phyloP scores from a whole-genome alignment of 2,113 vertebrate genomes.

The Melanotaenia duboulayi region DNA sequence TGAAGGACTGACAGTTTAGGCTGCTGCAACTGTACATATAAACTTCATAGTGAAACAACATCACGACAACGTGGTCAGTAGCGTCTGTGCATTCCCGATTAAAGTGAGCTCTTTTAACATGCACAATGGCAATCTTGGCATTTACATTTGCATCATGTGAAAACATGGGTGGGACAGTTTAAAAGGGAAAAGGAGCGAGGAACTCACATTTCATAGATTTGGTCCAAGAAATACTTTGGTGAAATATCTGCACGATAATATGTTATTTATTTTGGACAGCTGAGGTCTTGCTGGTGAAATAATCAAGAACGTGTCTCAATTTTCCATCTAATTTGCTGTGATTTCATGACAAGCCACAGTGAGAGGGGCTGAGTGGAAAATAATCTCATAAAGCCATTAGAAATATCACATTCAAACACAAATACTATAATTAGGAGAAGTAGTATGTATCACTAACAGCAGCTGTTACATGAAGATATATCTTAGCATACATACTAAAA shows the following conservation, averaged over 20 bases:
- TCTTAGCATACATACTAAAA: constrained; percentile 35
- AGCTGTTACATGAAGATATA: constrained; percentile 38
- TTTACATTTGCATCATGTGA: constrained; percentile 44
- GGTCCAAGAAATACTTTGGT: constrained; percentile 62
- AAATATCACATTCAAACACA: constrained; percentile 67
- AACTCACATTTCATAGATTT: constrained; percentile 58
- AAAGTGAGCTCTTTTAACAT: constrained; percentile 33
- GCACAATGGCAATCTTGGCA: constrained; percentile 27
- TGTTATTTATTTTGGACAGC: constrained; percentile 67
- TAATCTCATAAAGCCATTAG: constrained; percentile 63
- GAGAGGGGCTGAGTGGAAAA: constrained; percentile 39
- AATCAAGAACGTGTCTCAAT: constrained; percentile 71
- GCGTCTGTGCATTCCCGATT: constrained; percentile 18
- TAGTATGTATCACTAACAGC: constrained; percentile 61
- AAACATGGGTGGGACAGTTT: constrained; percentile 49
- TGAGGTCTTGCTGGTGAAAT: constrained; percentile 61
- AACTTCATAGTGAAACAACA: constrained; percentile 44
- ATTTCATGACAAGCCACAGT: constrained; percentile 63
- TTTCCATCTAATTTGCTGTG: constrained; percentile 66
- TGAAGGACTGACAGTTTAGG: constrained; percentile 46
- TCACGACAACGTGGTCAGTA: constrained; percentile 7
- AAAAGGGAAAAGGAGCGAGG: constrained; percentile 36
- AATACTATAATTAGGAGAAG: constrained; percentile 69
- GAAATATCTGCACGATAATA: constrained; percentile 68
- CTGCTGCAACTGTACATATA: constrained; percentile 51